These are phyloP conservation scores for Urocynchramus pylzowi DNA, from an alignment of 2,113 vertebrate species.

Conservation along the genomic window DNA sequence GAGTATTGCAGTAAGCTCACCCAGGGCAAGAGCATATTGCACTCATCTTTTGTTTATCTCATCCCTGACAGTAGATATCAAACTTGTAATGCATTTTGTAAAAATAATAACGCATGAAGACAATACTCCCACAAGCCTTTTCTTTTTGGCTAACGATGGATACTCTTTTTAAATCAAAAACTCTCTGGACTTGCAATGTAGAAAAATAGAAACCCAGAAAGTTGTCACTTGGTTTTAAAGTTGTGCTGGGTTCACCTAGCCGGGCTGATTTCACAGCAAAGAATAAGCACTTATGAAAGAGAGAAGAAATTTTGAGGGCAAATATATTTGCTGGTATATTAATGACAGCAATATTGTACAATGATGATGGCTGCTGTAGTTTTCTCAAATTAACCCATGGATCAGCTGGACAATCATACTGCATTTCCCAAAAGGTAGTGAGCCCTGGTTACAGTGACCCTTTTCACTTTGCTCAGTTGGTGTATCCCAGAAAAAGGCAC, in stretches of 20 bases:
- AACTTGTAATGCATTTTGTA: slow-evolving; percentile 37
- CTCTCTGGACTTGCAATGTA: neutral
- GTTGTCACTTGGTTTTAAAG: neutral
- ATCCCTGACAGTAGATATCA: slow-evolving; percentile 16
- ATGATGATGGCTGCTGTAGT: neutral
- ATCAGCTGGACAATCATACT: neutral
- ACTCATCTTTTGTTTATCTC: slow-evolving; percentile 35
- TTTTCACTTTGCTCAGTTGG: neutral
- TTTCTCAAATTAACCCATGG: neutral
- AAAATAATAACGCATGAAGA: slow-evolving; percentile 18
- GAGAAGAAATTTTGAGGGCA: neutral
- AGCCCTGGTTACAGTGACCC: neutral
- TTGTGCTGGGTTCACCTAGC: neutral
- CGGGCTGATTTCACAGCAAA: neutral
- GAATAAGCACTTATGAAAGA: neutral
- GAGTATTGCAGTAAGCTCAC: slow-evolving; percentile 1
- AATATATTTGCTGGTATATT: neutral
- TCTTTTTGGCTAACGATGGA: neutral
- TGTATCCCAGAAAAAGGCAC: neutral
- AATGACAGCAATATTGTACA: neutral
- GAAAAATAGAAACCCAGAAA: slow-evolving; percentile 8
- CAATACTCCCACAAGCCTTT: neutral
- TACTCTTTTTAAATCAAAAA: neutral
- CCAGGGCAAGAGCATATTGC: neutral
- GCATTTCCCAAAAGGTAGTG: neutral